Conservation (phyloP, 2,888 invertebrate species). For the Phalangium opilio region DNA sequence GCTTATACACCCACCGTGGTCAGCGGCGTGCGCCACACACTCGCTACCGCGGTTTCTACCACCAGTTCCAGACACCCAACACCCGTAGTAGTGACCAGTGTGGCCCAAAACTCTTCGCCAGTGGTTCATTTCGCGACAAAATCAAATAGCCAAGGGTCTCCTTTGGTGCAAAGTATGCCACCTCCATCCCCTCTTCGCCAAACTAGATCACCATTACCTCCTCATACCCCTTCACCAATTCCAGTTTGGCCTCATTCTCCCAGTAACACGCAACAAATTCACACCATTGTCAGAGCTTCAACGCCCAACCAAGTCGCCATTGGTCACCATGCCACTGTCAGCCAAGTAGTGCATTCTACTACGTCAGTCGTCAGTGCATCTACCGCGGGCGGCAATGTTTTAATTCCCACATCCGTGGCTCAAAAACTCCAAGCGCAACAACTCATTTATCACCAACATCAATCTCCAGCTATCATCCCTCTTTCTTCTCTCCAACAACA, state of each 20-base stretch:
- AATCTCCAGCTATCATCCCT: not conserved
- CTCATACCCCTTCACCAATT: slow-evolving; percentile 16
- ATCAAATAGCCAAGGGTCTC: slow-evolving; percentile 12
- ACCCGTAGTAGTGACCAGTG: slow-evolving; percentile 10
- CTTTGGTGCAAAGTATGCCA: slow-evolving; percentile 17
- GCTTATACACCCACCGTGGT: not conserved
- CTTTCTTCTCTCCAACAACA: slow-evolving; percentile 5
- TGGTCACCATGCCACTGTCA: not conserved
- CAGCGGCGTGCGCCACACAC: not conserved
- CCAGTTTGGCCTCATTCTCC: slow-evolving; percentile 15
- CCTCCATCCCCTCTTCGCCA: slow-evolving; percentile 15
- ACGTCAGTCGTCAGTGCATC: not conserved
- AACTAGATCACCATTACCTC: slow-evolving; percentile 14
- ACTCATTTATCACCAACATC: not conserved
- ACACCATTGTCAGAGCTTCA: not conserved
- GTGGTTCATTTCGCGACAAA: slow-evolving; percentile 8
- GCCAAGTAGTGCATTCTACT: not conserved
- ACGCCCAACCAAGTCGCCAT: not conserved
- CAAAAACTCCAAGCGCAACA: slow-evolving; percentile 14
- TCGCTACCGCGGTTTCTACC: slow-evolving; percentile 7
- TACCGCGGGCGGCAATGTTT: not conserved
- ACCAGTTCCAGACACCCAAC: slow-evolving; percentile 11
- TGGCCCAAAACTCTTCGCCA: slow-evolving; percentile 20
- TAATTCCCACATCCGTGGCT: not conserved
- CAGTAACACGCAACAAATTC: not conserved